Evolutionary conservation across 2,113 vertebrate species (phyloP), one percentile per base, ranked within the genome.

Genomic region (Fregata magnificens): DNA sequence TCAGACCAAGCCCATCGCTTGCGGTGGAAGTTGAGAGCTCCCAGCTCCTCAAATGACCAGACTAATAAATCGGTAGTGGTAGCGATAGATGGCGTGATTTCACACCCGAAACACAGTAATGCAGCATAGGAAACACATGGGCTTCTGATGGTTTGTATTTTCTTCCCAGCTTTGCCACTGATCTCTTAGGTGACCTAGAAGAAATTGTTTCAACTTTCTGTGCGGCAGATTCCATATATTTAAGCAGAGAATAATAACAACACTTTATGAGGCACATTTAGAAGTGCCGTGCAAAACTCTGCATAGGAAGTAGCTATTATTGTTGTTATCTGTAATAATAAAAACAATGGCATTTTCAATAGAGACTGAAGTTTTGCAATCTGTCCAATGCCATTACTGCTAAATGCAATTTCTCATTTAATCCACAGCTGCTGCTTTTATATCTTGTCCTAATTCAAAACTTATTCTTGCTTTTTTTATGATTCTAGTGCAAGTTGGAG

Each of bases 401-500:
- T 85, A 76, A 71, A 79, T 19, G n/a, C 53, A 63, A 31, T 93
- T 94, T 94, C 72, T 87, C 40, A 74, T 77, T 95, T 72, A 78
- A 67, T 59, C n/a, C 28, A 44, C 74, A 84, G 65, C 82, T 92
- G 50, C 55, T 84, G 59, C 59, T 84, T 95, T 83, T 89, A 65
- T 72, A 29, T 65, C 62, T 78, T 40, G 13, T 49, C 19, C 53
- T 62, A 77, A 80, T 52, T 49, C 77, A 82, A 96, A 50, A 94
- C 0, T 2, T 55, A 42, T 94, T 87, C 25, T 66, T 95, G 21
- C 11, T 9, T 77, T 40, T 38, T 49, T 91, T 78, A 65, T 92
- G 55, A 72, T 96, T 97, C 45, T 97, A 99, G 99, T 99, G 99
- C 98, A 99, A 99, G 96, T 88, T 99, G 98, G 99, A 99, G 82